These are phyloP conservation scores for Sebastes cheni DNA, from an alignment of 2,797 vertebrate genomes.

Conservation along the genomic window DNA sequence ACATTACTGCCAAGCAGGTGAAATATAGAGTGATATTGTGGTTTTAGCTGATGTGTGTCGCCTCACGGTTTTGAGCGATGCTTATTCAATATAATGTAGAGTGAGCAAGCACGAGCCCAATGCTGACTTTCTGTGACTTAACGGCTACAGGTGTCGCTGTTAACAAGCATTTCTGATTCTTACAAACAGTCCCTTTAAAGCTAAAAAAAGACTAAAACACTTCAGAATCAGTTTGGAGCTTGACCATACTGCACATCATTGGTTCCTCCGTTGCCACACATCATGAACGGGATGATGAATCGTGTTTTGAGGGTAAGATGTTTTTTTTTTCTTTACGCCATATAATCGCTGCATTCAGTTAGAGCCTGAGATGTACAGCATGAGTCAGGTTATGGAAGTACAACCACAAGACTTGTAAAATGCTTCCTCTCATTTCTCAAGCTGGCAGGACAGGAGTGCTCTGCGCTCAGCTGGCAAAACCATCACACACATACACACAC, in stretches of 20 bases:
- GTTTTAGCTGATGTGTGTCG: too few relatives aligned
- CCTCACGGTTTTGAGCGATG: too few relatives aligned
- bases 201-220: background rate
- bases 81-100: too few relatives aligned
- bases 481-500: constrained; percentile 32
- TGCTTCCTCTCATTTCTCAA: constrained; percentile 62
- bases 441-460: constrained; percentile 42
- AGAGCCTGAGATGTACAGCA: constrained; percentile 3
- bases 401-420: constrained; percentile 58
- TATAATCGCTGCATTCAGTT: background rate
- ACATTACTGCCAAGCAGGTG: too few relatives aligned
- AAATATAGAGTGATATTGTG: too few relatives aligned
- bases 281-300: background rate
- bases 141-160: too few relatives aligned
- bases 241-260: background rate
- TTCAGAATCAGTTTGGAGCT: background rate
- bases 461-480: constrained; percentile 48
- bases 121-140: fast-evolving
- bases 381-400: constrained; percentile 29
- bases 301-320: background rate
- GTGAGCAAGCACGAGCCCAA: too few relatives aligned
- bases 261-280: background rate
- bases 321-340: background rate
- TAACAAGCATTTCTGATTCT: too few relatives aligned
- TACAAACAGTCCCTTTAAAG: too few relatives aligned